Evolutionary conservation across 2,113 vertebrate species (phyloP).

Genomic region (Craseonycteris thonglongyai): DNA sequence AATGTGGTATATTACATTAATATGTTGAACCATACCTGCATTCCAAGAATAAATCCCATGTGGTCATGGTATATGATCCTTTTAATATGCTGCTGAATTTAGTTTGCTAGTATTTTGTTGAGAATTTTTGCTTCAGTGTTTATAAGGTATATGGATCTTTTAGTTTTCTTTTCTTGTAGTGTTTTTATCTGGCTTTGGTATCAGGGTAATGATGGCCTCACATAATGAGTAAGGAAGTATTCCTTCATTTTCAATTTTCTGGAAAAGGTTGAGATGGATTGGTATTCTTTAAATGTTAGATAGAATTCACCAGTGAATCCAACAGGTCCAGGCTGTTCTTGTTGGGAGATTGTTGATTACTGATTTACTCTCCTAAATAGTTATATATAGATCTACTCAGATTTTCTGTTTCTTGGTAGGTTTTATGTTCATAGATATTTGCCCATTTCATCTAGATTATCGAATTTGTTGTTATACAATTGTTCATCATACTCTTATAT

Average conservation of each 20-base stretch:
- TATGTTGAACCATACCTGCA: background rate
- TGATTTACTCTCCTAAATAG: background rate
- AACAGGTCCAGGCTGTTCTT: background rate
- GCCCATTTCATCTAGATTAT: background rate
- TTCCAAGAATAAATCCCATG: background rate
- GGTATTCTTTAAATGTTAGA: background rate
- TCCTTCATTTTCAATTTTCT: background rate
- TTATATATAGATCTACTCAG: background rate
- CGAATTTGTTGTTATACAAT: background rate
- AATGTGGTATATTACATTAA: background rate
- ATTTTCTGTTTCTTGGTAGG: background rate
- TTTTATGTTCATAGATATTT: background rate
- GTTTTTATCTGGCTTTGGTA: background rate
- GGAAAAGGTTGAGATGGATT: background rate
- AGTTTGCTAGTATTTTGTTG: background rate
- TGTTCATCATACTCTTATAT: background rate
- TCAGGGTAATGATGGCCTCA: background rate
- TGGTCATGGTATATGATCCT: background rate
- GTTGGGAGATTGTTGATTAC: background rate
- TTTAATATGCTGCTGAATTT: background rate
- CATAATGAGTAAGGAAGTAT: background rate
- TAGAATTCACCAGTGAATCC: background rate
- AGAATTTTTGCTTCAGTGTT: background rate
- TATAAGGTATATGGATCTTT: background rate
- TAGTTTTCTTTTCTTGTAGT: background rate